A percentile compares a stretch with the other conserved stretches of the same genome.
Conservation (phyloP, 2,888 invertebrate genomes). For the Dendrolimus houi region DNA sequence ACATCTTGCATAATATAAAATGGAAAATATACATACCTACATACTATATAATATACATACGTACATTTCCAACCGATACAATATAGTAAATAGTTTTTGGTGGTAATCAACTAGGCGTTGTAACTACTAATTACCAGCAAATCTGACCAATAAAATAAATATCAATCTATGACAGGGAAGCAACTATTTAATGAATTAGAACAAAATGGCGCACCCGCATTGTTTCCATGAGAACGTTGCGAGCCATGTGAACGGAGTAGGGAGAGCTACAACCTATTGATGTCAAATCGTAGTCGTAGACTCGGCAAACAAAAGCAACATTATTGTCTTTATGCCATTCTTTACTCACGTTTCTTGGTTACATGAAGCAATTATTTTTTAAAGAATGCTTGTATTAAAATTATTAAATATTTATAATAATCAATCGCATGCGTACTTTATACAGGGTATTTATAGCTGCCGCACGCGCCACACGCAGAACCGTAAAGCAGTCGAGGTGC, state of each 20-base stretch:
- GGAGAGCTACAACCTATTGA: slow-evolving; percentile 8
- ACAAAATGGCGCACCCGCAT: slow-evolving; percentile 45
- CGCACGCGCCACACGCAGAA: slow-evolving; percentile 70
- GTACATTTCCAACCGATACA: neutral
- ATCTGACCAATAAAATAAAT: slow-evolving; percentile 10
- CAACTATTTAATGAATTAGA: slow-evolving; percentile 39
- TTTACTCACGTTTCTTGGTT: too few relatives aligned
- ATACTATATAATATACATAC: slow-evolving; percentile 1
- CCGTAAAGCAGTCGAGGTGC: slow-evolving; percentile 37
- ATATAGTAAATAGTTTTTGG: neutral
- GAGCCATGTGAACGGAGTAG: slow-evolving; percentile 52
- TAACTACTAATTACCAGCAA: neutral
- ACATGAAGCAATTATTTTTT: too few relatives aligned
- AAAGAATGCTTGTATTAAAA: too few relatives aligned
- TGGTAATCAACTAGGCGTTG: neutral
- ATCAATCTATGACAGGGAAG: slow-evolving; percentile 19
- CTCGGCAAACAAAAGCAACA: neutral
- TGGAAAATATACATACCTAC: slow-evolving; percentile 9
- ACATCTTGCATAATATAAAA: slow-evolving; percentile 21
- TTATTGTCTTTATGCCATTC: too few relatives aligned
- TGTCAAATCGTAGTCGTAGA: neutral
- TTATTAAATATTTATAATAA: neutral
- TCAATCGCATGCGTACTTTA: slow-evolving; percentile 16
- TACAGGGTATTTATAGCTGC: slow-evolving; percentile 61
- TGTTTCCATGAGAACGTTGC: slow-evolving; percentile 59